Conservation (phyloP, 2,113 vertebrate species). For the Etheostoma spectabile region DNA sequence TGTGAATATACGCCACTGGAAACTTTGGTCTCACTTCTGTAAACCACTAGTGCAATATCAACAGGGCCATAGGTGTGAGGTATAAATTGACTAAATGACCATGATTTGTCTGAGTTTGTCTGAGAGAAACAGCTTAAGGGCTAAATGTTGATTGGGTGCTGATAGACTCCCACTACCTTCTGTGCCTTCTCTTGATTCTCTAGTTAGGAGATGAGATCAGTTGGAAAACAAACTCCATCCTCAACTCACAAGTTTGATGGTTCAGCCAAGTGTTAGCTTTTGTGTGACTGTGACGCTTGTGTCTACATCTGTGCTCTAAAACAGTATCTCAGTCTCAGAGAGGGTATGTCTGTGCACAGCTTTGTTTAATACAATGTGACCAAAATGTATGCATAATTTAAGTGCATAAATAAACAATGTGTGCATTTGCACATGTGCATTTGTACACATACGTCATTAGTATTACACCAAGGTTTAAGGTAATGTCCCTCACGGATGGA, state of each 20-base stretch:
- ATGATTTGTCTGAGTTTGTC: conserved; percentile 1
- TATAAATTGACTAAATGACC: neutral
- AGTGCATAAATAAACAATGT: neutral
- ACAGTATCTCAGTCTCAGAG: conserved; percentile 5
- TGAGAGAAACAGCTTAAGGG: conserved; percentile 39
- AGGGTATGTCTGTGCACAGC: conserved; percentile 2
- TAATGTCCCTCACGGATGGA: conserved; percentile 1
- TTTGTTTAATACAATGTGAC: conserved; percentile 27
- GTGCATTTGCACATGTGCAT: neutral
- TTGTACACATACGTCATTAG: neutral
- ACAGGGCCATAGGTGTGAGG: neutral
- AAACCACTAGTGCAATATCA: neutral
- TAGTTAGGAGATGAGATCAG: conserved; percentile 31
- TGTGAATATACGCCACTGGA: neutral
- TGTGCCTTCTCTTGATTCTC: conserved; percentile 34
- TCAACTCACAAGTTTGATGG: neutral
- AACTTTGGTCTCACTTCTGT: conserved; percentile 18
- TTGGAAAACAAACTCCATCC: conserved; percentile 19
- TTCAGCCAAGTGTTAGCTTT: conserved; percentile 50
- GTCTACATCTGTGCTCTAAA: conserved; percentile 27
- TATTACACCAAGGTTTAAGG: neutral
- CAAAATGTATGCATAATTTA: neutral
- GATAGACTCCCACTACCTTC: conserved; percentile 62
- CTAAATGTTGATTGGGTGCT: conserved; percentile 52
- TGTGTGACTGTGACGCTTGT: conserved; percentile 24